Base-by-base conservation (phyloP, 2,797 vertebrate species). In the Tenualosa thibaudeaui region DNA sequence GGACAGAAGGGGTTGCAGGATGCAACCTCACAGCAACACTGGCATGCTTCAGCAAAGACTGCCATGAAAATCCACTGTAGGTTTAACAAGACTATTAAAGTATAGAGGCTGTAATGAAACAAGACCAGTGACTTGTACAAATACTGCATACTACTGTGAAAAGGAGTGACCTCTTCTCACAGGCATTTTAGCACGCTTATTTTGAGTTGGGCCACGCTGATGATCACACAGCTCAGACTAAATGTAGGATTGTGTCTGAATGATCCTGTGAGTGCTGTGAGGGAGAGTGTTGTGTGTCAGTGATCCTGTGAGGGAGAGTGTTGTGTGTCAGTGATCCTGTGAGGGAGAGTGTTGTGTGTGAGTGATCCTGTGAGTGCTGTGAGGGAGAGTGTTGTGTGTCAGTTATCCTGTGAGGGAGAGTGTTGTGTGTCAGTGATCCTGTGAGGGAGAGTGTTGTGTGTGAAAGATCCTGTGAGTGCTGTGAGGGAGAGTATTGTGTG, bases 341-440 rank as follows among this genome's bases (percentile, higher is more conserved):
- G 7, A 46, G 7, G 46, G 46, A 46, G 46, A 46, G 46, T 46
- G 46, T 46, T 46, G 7, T 46, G 7, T 46, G 46, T 46, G 46
- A 4, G 3, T 1, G 3, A 46, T 31, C 31, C 31, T 31, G 31
- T 31, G 46, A 46, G 46, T 46, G 46, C 46, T 46, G 46, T 46
- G 46, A 4, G 3, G 46, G 3, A 46, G 46, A 46, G 46, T 46
- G 46, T 26, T 75, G 37, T 43, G 68, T 75, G 37, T 43, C 5
- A 75, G 43, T 75, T 37, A 43, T 75, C 68, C 68, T 75, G 68
- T 13, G 65, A 71, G 9, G 26, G 26, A 71, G 68, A 31, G 19
- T 40, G 37, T 46, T 78, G 37, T 43, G 68, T 75, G 68, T 43
- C 15, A 75, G 40, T 75, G 68, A 43, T 75, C 68, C 68, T 75